Conservation (phyloP, 2,888 invertebrate species). For the Eudemis profundana region DNA sequence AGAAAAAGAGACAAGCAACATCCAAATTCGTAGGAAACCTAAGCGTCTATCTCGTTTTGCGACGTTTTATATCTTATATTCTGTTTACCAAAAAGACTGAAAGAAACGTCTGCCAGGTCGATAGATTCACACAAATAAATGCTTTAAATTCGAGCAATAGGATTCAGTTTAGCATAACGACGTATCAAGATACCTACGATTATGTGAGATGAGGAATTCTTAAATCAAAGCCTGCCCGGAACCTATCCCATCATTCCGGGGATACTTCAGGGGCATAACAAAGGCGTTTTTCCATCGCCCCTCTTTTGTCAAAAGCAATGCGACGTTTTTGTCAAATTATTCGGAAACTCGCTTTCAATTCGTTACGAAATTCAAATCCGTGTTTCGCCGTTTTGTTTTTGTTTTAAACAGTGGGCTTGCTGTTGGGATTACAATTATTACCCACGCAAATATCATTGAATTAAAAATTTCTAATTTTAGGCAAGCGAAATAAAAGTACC, state of each 20-base stretch:
- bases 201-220: conserved; percentile 38
- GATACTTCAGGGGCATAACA: conserved; percentile 41
- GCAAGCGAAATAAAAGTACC: no score
- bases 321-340: conserved; percentile 41
- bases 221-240: conserved; percentile 41
- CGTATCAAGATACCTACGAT: conserved; percentile 25
- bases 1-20: not conserved
- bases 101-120: not conserved
- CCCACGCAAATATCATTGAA: no score
- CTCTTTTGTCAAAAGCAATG: conserved; percentile 38
- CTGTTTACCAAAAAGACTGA: conserved; percentile 13
- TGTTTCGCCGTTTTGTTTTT: conserved; percentile 24
- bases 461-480: not conserved
- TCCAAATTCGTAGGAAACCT: not conserved
- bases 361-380: conserved; percentile 31
- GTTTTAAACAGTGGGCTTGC: conserved; percentile 7
- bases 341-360: conserved; percentile 35
- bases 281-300: conserved; percentile 41
- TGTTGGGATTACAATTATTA: conserved; percentile 3
- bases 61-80: conserved; percentile 11
- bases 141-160: conserved; percentile 5
- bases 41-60: conserved; percentile 2
- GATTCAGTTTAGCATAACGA: conserved; percentile 18
- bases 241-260: conserved; percentile 41
- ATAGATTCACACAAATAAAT: not conserved